Base-by-base conservation (phyloP, 2,888 invertebrate species). In the Hirtodrosophila histrioides region DNA sequence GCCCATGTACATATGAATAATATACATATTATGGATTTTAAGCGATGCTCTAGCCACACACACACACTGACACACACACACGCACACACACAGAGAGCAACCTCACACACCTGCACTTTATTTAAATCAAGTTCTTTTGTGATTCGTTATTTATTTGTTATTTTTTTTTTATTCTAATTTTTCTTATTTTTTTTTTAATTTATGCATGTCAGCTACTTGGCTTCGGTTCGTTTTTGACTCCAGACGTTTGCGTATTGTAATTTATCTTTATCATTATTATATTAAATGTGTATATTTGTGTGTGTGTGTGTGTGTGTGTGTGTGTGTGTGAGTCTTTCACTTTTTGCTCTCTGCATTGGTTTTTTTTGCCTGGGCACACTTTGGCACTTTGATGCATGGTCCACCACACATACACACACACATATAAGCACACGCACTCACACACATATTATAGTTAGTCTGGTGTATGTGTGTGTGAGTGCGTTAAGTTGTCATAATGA, bases 401-500 rank as follows among this genome's bases (percentile, higher is more conserved):
- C 5, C 39, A 49, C 43, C 11, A 51, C 17, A 51, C 31, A 50
- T 45, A 50, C 33, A 31, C 31, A 48, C 36, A 35, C 43, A 31
- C 37, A 53, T 24, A 43, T 35, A 17, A 17, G 17, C 11, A 51
- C 17, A 51, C 31, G 45, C 48, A 50, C 33, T 27, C 31, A 48
- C 36, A 35, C 43, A 31, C 37, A 53, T 17, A 41, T 39, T 17
- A 17, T 17, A 17, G 17, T 17, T 17, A 17, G 29, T 55, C 11
- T 36, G 39, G 43, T 44, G 36, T 53, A 54, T 43, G 63, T 56
- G 62, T 71, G 51, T 55, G 56, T 51, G 66, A 53, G 71, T 67
- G 71, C 67, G 74, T 82, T 77, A 76, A 75, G 82, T 76, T 79
- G 79, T 86, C 82, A 84, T 81, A 84, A 88, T 87, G 86, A 87